Conservation (phyloP, 2,888 invertebrate genomes). For the Stratiomys singularior region DNA sequence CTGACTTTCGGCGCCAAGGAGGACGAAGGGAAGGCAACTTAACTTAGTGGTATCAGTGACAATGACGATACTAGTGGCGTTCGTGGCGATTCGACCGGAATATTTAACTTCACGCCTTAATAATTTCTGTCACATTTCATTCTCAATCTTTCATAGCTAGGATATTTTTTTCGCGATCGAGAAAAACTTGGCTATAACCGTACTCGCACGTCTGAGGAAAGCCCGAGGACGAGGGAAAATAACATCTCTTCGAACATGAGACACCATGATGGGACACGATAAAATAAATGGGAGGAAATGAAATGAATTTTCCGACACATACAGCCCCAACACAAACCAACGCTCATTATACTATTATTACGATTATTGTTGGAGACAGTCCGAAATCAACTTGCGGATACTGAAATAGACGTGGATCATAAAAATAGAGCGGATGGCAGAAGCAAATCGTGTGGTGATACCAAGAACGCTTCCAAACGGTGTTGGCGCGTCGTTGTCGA, state of each 20-base stretch:
- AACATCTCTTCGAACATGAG: not conserved
- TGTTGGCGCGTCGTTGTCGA: not conserved
- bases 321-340: no score
- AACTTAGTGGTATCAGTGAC: not conserved
- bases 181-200: not conserved
- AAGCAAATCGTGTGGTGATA: not conserved
- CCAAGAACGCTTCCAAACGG: not conserved
- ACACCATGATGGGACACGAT: conserved; percentile 21
- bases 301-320: not conserved
- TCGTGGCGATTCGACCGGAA: not conserved
- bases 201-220: no score
- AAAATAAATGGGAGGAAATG: conserved; percentile 39
- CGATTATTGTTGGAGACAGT: conserved; percentile 33
- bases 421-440: conserved; percentile 21
- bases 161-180: not conserved
- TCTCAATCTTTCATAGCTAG: conserved; percentile 8
- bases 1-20: not conserved
- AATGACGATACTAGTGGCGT: not conserved
- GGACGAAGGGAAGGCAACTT: not conserved
- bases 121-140: conserved; percentile 36
- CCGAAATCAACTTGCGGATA: conserved; percentile 37
- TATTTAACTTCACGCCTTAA: conserved; percentile 27
- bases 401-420: conserved; percentile 34
- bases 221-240: not conserved
- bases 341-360: conserved; percentile 7